phyloP scores from a whole-genome alignment of 2,113 vertebrate genomes.

The rat (Rattus norvegicus) region DNA sequence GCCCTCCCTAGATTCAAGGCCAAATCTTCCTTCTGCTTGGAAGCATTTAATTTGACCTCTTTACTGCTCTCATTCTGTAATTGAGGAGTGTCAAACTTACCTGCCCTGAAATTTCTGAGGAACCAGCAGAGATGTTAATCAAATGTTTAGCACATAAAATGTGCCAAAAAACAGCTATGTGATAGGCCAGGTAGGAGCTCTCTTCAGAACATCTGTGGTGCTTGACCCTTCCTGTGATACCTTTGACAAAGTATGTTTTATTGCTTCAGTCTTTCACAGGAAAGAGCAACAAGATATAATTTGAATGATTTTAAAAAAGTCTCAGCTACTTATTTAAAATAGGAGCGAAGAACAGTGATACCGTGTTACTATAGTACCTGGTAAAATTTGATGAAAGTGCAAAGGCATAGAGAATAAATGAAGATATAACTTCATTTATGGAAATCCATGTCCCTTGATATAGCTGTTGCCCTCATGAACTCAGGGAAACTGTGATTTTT shows the following conservation, averaged over 20 bases:
- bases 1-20: slow-evolving; percentile 36
- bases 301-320: slow-evolving; percentile 47
- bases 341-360: background rate
- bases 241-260: slow-evolving; percentile 67
- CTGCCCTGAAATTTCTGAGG: slow-evolving; percentile 47
- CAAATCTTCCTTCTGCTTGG: slow-evolving; percentile 21
- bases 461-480: background rate
- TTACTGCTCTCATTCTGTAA: slow-evolving; percentile 30
- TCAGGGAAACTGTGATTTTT: background rate
- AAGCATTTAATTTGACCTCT: slow-evolving; percentile 52
- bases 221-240: slow-evolving; percentile 61
- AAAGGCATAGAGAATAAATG: background rate
- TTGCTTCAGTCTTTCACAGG: slow-evolving; percentile 50
- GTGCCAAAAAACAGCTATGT: slow-evolving; percentile 37
- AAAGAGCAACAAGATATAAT: slow-evolving; percentile 47
- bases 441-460: background rate
- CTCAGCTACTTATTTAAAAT: slow-evolving; percentile 38
- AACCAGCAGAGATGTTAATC: slow-evolving; percentile 29
- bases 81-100: slow-evolving; percentile 25
- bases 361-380: background rate
- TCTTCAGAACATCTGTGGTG: slow-evolving; percentile 70
- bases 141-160: slow-evolving; percentile 59
- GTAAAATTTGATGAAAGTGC: slow-evolving; percentile 16
- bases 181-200: slow-evolving; percentile 31
- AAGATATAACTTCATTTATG: slow-evolving; percentile 15